phyloP scores from a whole-genome alignment of 2,888 invertebrate species.

The Zeuzera pyrina region DNA sequence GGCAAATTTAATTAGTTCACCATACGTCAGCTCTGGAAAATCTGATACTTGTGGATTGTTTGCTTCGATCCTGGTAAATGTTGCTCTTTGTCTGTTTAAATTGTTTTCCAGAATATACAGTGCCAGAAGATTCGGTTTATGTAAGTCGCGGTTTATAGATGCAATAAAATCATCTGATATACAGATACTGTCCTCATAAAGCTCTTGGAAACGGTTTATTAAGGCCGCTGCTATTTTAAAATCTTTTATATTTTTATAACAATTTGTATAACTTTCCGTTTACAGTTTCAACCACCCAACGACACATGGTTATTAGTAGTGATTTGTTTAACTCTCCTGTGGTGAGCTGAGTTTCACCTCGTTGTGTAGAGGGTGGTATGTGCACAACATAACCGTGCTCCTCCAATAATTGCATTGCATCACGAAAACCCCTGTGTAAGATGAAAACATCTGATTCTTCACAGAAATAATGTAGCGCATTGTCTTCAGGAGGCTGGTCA shows the following conservation, averaged over 20 bases:
- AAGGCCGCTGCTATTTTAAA: conserved; percentile 14
- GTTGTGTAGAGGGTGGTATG: neutral
- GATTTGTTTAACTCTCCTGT: conserved; percentile 10
- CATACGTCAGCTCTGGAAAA: too few relatives aligned
- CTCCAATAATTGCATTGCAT: too few relatives aligned
- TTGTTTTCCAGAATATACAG: conserved; percentile 8
- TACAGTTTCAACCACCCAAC: conserved; percentile 15
- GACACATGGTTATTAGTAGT: conserved; percentile 10
- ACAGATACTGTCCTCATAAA: conserved; percentile 8
- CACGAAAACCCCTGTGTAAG: too few relatives aligned
- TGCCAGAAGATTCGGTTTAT: conserved; percentile 9
- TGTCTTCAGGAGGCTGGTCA: too few relatives aligned
- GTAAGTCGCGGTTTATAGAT: too few relatives aligned
- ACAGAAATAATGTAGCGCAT: too few relatives aligned
- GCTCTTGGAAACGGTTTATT: conserved; percentile 12
- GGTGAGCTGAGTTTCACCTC: conserved; percentile 1
- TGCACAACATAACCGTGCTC: neutral
- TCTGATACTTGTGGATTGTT: too few relatives aligned
- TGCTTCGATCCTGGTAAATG: too few relatives aligned
- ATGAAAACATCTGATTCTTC: too few relatives aligned
- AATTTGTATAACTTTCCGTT: conserved; percentile 12
- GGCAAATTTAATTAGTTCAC: too few relatives aligned
- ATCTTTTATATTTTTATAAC: conserved; percentile 9
- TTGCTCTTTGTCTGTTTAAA: conserved; percentile 13
- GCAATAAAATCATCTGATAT: conserved; percentile 7